Evolutionary conservation across 2,888 invertebrate genomes (phyloP).

Genomic region (Cantharis lateralis): DNA sequence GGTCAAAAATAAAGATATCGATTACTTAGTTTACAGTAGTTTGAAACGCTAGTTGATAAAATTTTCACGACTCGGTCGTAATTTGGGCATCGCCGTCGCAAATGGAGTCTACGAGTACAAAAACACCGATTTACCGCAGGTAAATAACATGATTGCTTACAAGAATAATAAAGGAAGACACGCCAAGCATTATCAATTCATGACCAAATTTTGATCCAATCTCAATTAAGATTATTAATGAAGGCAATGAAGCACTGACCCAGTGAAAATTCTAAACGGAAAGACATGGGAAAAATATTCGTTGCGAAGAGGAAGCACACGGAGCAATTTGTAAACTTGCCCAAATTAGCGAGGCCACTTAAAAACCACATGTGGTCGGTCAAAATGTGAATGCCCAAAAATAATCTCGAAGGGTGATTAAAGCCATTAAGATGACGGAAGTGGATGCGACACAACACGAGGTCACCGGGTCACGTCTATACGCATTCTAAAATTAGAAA

Average conservation of each 20-base stretch:
- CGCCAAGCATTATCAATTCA: constrained; percentile 12
- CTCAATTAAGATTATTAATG: constrained; percentile 3
- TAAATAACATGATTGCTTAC: constrained; percentile 8
- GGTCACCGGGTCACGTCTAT: constrained; percentile 43
- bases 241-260: not conserved
- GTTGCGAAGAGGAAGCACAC: not conserved
- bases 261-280: not conserved
- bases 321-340: not conserved
- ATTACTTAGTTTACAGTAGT: not conserved
- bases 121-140: constrained; percentile 13
- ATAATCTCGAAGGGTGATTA: constrained; percentile 38
- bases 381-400: constrained; percentile 4
- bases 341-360: not conserved
- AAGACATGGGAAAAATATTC: not conserved
- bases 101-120: constrained; percentile 16
- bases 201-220: constrained; percentile 15
- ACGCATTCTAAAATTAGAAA: constrained; percentile 33
- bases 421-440: constrained; percentile 42
- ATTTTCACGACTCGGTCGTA: not conserved
- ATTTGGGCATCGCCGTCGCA: not conserved
- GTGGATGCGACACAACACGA: constrained; percentile 40
- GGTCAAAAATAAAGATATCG: not conserved
- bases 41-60: not conserved
- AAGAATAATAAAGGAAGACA: constrained; percentile 5
- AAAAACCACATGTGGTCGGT: constrained; percentile 21